Conservation (phyloP, 2,797 vertebrate species). For the Echiichthys vipera region DNA sequence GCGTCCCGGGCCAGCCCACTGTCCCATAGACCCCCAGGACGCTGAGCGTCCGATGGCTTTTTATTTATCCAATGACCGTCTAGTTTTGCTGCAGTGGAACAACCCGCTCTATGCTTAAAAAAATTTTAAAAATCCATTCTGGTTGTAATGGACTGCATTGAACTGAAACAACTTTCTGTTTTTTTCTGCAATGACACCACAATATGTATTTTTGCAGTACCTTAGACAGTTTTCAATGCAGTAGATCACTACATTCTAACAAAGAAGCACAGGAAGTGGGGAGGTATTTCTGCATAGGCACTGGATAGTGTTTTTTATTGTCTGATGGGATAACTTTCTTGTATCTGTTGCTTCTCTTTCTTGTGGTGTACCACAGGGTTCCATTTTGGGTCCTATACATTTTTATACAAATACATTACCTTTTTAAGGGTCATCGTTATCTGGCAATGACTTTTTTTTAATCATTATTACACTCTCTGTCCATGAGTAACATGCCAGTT, state of each 20-base stretch:
- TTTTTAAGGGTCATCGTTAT: not conserved
- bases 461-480: not conserved
- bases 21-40: too few species aligned
- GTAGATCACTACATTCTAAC: not conserved
- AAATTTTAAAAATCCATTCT: too few species aligned
- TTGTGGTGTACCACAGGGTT: conserved; percentile 33
- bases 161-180: not conserved
- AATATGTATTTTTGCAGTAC: not conserved
- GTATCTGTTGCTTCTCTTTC: not conserved
- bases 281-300: not conserved
- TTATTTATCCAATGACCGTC: too few species aligned
- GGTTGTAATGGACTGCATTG: too few species aligned
- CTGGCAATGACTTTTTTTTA: not conserved
- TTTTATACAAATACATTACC: not conserved
- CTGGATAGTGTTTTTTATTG: not conserved
- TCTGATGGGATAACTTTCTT: not conserved
- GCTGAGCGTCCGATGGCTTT: too few species aligned
- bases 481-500: not conserved
- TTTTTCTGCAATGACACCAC: not conserved
- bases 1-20: too few species aligned
- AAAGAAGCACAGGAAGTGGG: not conserved
- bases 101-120: too few species aligned
- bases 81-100: too few species aligned
- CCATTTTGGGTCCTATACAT: conserved; percentile 12
- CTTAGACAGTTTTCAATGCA: not conserved